phyloP scores from a whole-genome alignment of 2,888 invertebrate genomes.

The Melitaea athalia region DNA sequence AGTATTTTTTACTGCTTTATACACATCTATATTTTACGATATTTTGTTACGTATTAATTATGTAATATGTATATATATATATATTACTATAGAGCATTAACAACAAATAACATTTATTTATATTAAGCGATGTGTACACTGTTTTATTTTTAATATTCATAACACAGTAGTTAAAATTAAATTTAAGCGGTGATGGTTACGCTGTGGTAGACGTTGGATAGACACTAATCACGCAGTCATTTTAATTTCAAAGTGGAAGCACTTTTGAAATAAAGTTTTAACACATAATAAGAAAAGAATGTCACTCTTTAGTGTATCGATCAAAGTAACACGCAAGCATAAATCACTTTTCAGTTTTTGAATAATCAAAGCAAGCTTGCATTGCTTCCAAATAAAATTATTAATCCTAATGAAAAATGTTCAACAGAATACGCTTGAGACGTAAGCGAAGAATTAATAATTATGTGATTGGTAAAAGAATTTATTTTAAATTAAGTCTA shows the following conservation, averaged over 20 bases:
- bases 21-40: neutral
- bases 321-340: neutral
- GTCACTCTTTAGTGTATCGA: neutral
- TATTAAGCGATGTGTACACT: conserved; percentile 1
- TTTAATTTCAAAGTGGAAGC: neutral
- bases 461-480: neutral
- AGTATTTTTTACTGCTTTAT: neutral
- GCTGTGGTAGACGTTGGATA: conserved; percentile 9
- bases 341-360: neutral
- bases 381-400: no score
- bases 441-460: neutral
- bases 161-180: conserved; percentile 4
- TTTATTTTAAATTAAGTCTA: neutral
- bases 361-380: no score
- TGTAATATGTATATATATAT: neutral
- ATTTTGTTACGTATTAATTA: neutral
- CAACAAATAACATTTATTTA: conserved; percentile 9
- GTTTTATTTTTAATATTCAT: conserved; percentile 3
- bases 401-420: no score
- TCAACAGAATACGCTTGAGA: no score
- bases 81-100: neutral
- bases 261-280: neutral
- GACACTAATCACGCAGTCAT: conserved; percentile 7
- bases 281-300: neutral
- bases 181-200: conserved; percentile 9